A percentile compares a stretch with the other conserved stretches of the same genome.
Conservation (phyloP, 2,888 invertebrate genomes). For the Allacma fusca region DNA sequence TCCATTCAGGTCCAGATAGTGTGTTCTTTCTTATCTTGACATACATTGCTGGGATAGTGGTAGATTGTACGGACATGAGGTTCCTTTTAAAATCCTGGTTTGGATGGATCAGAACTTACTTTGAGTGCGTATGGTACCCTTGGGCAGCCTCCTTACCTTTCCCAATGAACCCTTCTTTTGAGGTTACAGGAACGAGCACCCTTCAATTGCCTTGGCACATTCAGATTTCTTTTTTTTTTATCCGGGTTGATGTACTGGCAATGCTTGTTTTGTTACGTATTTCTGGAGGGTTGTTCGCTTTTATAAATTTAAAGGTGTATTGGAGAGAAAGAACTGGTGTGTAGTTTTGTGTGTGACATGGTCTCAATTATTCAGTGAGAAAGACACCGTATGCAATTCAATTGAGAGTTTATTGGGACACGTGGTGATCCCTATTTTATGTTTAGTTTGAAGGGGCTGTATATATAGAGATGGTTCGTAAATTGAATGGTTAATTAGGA, state of each 20-base stretch:
- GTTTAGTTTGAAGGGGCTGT: no score
- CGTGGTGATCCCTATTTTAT: no score
- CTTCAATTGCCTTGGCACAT: background rate
- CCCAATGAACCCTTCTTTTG: conserved; percentile 16
- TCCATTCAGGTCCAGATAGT: background rate
- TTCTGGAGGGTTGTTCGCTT: background rate
- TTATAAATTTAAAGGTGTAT: background rate
- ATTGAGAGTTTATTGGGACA: no score
- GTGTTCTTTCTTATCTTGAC: background rate
- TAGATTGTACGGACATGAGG: background rate
- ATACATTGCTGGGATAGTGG: background rate
- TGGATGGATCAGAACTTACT: background rate
- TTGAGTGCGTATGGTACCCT: background rate
- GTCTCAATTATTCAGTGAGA: background rate
- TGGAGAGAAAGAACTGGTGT: background rate
- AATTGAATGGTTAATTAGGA: no score
- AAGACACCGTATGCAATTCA: no score
- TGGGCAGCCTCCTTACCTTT: conserved; percentile 13
- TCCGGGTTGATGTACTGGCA: background rate
- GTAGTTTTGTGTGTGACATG: background rate
- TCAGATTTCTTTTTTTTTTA: background rate
- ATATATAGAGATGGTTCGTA: no score
- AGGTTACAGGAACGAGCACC: conserved; percentile 3
- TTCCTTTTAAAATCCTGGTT: background rate
- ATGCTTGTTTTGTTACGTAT: background rate